phyloP scores from a whole-genome alignment of 2,888 invertebrate species.

The Pachycephus smyrnensis region DNA sequence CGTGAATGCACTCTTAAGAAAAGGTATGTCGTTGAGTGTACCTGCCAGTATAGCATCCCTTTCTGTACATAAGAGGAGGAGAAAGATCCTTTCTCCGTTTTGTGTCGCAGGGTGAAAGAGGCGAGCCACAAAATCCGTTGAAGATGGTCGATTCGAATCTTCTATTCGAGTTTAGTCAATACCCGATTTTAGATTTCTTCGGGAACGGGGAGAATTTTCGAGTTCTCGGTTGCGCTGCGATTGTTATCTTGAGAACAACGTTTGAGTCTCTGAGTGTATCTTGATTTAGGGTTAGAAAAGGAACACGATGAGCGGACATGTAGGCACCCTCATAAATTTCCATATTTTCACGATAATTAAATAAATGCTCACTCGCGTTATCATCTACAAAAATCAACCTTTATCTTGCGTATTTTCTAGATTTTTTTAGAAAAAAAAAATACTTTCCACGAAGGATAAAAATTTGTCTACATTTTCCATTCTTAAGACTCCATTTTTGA shows the following conservation, averaged over 20 bases:
- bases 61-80: slow-evolving; percentile 23
- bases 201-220: not conserved
- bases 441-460: not conserved
- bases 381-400: not conserved
- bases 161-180: not conserved
- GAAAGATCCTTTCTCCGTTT: slow-evolving; percentile 26
- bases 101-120: slow-evolving; percentile 25
- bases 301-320: not conserved
- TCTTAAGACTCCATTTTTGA: not conserved
- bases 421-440: not conserved
- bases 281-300: slow-evolving; percentile 3
- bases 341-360: slow-evolving; percentile 17
- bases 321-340: slow-evolving; percentile 18
- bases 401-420: not conserved
- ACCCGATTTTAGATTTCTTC: not conserved
- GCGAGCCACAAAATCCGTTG: slow-evolving; percentile 22
- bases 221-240: slow-evolving; percentile 4
- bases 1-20: not conserved
- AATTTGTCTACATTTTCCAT: not conserved
- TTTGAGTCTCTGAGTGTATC: not conserved
- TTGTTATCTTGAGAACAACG: slow-evolving; percentile 22
- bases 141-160: not conserved
- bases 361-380: not conserved
- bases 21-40: not conserved
- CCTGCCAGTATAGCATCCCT: slow-evolving; percentile 21